phyloP scores from a whole-genome alignment of 2,113 vertebrate genomes.

The Sceloporus tristichus region DNA sequence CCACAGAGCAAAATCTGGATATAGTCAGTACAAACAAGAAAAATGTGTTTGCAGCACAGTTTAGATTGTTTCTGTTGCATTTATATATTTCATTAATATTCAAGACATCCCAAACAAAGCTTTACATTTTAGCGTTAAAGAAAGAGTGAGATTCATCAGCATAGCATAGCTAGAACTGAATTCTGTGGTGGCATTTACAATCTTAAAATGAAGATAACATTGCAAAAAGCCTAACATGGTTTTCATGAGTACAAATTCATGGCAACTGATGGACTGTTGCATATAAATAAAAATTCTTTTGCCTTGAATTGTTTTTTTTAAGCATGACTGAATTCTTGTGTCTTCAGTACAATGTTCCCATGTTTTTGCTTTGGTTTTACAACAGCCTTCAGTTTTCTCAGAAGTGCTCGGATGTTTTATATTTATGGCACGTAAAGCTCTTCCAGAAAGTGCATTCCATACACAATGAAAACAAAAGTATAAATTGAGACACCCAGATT shows the following conservation, averaged over 20 bases:
- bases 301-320: neutral
- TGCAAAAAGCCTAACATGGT: neutral
- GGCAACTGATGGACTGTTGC: neutral
- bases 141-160: neutral
- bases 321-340: constrained; percentile 26
- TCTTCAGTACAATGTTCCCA: constrained; percentile 8
- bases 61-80: neutral
- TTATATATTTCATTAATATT: neutral
- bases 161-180: neutral
- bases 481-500: neutral
- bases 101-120: neutral
- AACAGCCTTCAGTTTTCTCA: constrained; percentile 35
- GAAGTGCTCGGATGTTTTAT: constrained; percentile 23
- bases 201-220: neutral
- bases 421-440: neutral
- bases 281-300: neutral
- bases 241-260: neutral
- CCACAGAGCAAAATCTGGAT: neutral
- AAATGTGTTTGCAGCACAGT: neutral
- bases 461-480: neutral
- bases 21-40: neutral
- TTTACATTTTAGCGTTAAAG: neutral
- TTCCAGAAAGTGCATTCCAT: neutral
- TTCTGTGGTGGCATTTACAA: neutral
- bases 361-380: constrained; percentile 10